Evolutionary conservation across 2,113 vertebrate genomes (phyloP).

Genomic region (Lampris megalopsis): DNA sequence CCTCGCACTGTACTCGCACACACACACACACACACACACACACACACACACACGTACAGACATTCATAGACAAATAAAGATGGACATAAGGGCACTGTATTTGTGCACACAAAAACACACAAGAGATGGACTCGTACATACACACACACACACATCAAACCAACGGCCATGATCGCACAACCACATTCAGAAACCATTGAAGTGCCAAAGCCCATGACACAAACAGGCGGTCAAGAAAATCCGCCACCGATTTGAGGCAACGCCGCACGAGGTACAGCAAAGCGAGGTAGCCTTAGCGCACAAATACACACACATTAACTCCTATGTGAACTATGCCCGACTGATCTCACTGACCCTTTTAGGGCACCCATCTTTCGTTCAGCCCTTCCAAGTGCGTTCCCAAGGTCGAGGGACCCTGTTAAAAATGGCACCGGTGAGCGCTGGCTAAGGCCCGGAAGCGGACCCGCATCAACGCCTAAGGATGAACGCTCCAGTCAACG

Average conservation of each 20-base stretch:
- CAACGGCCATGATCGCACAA: no score
- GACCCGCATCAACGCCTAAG: constrained; percentile 28
- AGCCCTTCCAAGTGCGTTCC: constrained; percentile 40
- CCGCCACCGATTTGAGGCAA: background rate
- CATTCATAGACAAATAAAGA: background rate
- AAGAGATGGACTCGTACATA: constrained; percentile 23
- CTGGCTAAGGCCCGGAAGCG: background rate
- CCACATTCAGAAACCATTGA: background rate
- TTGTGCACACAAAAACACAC: background rate
- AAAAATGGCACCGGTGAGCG: constrained; percentile 47
- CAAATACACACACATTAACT: constrained; percentile 10
- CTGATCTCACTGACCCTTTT: constrained; percentile 33
- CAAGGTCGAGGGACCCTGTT: constrained; percentile 46
- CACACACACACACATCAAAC: background rate
- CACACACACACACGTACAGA: background rate
- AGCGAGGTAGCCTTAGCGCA: no score
- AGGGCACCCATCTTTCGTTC: constrained; percentile 44
- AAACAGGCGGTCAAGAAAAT: background rate
- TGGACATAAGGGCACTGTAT: background rate
- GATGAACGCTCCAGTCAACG: constrained; percentile 47
- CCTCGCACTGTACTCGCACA: constrained; percentile 11
- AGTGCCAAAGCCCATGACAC: background rate
- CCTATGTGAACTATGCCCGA: constrained; percentile 6
- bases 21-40: constrained; percentile 11
- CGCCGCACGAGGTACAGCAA: no score